A percentile compares a stretch with the other conserved stretches of the same genome.
These are phyloP conservation scores for Margaritifera margaritifera DNA, from an alignment of 2,888 invertebrate genomes.

Conservation along the genomic window DNA sequence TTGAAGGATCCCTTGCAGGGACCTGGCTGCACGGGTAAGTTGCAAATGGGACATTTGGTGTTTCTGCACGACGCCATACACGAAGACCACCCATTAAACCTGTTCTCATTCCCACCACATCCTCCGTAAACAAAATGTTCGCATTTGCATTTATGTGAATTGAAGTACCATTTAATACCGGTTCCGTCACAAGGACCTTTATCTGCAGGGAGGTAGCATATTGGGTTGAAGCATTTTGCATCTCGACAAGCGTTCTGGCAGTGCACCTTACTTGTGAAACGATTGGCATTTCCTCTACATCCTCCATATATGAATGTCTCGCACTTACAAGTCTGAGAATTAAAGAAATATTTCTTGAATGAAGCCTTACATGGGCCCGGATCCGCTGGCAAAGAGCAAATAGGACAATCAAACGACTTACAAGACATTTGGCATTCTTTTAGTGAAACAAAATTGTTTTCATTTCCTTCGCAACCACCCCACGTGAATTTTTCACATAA, in stretches of 20 bases:
- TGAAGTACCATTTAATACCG: slow-evolving; percentile 12
- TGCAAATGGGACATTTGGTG: slow-evolving; percentile 4
- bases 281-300: slow-evolving; percentile 30
- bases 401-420: slow-evolving; percentile 14
- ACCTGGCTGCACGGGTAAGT: neutral
- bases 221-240: slow-evolving; percentile 7
- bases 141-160: slow-evolving; percentile 7
- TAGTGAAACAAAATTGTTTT: slow-evolving; percentile 6
- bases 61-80: slow-evolving; percentile 11
- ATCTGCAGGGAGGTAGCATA: slow-evolving; percentile 8
- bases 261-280: slow-evolving; percentile 16
- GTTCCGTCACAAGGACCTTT: slow-evolving; percentile 13
- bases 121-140: slow-evolving; percentile 12
- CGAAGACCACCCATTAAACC: slow-evolving; percentile 8
- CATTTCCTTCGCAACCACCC: slow-evolving; percentile 14
- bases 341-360: slow-evolving; percentile 26
- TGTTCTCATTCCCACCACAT: slow-evolving; percentile 16
- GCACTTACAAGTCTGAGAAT: slow-evolving; percentile 22
- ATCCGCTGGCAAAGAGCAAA: slow-evolving; percentile 23
- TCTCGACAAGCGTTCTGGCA: slow-evolving; percentile 21
- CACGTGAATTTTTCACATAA: slow-evolving; percentile 15
- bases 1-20: neutral
- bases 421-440: slow-evolving; percentile 8
- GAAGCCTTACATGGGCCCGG: slow-evolving; percentile 22
- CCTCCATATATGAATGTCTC: slow-evolving; percentile 23